A percentile compares a stretch with the other conserved stretches of the same genome.
Conservation (phyloP, 2,888 invertebrate species). For the Carpatolechia fugitivella region DNA sequence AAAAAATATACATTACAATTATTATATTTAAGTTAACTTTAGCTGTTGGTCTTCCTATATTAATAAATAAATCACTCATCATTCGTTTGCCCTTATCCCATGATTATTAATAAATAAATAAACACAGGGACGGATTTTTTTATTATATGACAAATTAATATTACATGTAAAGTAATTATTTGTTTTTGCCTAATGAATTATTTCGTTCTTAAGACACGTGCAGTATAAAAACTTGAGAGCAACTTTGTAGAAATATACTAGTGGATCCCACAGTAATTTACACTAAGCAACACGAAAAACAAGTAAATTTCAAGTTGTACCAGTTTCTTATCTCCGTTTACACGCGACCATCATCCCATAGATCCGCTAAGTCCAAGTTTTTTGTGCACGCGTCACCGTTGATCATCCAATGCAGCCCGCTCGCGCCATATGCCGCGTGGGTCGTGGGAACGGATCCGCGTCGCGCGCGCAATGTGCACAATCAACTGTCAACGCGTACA, state of each 20-base stretch:
- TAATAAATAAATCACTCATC: too few relatives aligned
- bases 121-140: too few relatives aligned
- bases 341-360: slow-evolving; percentile 49
- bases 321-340: slow-evolving; percentile 52
- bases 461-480: slow-evolving; percentile 65
- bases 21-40: too few relatives aligned
- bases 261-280: slow-evolving; percentile 7
- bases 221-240: not conserved
- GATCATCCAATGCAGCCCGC: slow-evolving; percentile 64
- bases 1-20: too few relatives aligned
- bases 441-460: slow-evolving; percentile 72
- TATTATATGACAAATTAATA: too few relatives aligned
- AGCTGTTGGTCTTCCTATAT: too few relatives aligned
- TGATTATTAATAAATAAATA: too few relatives aligned
- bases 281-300: slow-evolving; percentile 3
- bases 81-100: too few relatives aligned
- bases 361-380: slow-evolving; percentile 72
- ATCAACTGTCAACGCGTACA: slow-evolving; percentile 55
- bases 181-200: too few relatives aligned
- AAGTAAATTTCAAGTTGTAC: slow-evolving; percentile 24
- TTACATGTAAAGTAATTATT: too few relatives aligned
- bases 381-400: slow-evolving; percentile 75
- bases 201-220: too few relatives aligned
- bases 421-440: slow-evolving; percentile 76
- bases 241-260: not conserved